phyloP scores from a whole-genome alignment of 1,140 invertebrate species.

The Drosophila rufa region DNA sequence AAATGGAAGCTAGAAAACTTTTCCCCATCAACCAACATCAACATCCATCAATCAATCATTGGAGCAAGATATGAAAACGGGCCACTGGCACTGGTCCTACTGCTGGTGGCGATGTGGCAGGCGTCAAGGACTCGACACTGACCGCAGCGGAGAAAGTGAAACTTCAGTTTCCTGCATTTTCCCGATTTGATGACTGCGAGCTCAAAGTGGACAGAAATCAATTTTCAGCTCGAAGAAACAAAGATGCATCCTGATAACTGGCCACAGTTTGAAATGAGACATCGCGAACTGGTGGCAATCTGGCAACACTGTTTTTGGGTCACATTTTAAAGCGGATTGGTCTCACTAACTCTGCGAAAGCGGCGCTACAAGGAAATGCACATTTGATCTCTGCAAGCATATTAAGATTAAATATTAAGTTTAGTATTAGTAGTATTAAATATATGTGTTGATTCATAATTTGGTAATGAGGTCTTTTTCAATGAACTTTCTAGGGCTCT shows the following conservation, averaged over 20 bases:
- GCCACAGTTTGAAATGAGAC: background rate
- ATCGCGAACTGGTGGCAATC: no score
- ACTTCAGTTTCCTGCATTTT: background rate
- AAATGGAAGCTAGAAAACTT: constrained; percentile 24
- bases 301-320: no score
- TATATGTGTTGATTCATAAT: no score
- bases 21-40: constrained; percentile 15
- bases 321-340: no score
- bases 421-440: no score
- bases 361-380: no score
- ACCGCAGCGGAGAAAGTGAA: constrained; percentile 3
- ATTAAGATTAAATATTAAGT: no score
- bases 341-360: no score
- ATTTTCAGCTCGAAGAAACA: background rate
- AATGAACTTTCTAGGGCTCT: no score
- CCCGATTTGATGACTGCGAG: background rate
- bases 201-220: background rate
- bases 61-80: background rate
- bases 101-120: no score
- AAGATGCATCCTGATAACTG: background rate
- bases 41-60: constrained; percentile 23
- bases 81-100: background rate
- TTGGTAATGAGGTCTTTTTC: no score
- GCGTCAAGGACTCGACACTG: constrained; percentile 5
- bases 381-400: no score